Evolutionary conservation across 2,797 vertebrate genomes (phyloP).

Genomic region (Cyprinella venusta): DNA sequence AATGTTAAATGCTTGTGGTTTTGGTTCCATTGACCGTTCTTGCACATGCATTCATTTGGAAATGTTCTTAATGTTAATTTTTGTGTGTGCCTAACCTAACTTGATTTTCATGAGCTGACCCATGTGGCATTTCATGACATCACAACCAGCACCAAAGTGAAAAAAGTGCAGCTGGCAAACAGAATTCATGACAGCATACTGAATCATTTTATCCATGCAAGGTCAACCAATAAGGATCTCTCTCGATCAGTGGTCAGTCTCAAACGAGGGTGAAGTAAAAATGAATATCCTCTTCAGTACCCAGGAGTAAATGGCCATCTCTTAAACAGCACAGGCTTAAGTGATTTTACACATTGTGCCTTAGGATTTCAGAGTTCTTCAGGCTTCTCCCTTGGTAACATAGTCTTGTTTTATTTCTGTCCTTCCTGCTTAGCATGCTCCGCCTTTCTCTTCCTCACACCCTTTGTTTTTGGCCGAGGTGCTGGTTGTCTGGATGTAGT

Average conservation of each 20-base stretch:
- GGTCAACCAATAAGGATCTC: neutral
- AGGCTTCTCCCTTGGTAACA: constrained; percentile 1
- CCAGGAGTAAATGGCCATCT: neutral
- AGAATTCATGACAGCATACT: neutral
- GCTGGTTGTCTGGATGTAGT: constrained; percentile 42
- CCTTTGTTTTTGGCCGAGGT: constrained; percentile 34
- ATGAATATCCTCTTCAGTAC: neutral
- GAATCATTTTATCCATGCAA: neutral
- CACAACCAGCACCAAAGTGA: neutral
- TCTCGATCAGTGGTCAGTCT: neutral
- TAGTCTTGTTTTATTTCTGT: neutral
- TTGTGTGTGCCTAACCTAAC: neutral
- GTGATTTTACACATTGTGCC: constrained; percentile 10
- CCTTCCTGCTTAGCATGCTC: constrained; percentile 35
- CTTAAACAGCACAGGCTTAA: constrained; percentile 15
- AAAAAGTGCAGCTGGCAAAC: neutral
- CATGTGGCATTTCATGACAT: neutral
- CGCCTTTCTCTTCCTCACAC: constrained; percentile 28
- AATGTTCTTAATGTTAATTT: neutral
- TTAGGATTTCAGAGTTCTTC: neutral
- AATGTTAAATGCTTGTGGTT: neutral
- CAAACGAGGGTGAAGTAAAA: neutral
- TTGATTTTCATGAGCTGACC: neutral
- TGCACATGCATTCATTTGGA: neutral
- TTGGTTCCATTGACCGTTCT: neutral